Percentiles rank a stretch among this genome's conserved stretches.
Conservation (phyloP, 2,113 vertebrate species). For the Felis catus region DNA sequence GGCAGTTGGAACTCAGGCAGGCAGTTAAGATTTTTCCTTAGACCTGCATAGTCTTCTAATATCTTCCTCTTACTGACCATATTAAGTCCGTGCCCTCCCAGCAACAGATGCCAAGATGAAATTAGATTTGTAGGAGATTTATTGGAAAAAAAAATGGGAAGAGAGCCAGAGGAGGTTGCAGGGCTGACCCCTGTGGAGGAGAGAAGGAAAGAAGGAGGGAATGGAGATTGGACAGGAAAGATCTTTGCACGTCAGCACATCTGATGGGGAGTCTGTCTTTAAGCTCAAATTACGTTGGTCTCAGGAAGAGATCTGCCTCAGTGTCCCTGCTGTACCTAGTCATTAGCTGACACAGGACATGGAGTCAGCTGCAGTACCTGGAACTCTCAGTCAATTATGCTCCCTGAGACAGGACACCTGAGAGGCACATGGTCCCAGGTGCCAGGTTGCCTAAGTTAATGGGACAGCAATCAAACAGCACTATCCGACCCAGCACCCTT, state of each 20-base stretch:
- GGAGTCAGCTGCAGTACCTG: background rate
- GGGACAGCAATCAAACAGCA: background rate
- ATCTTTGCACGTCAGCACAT: background rate
- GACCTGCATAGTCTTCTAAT: background rate
- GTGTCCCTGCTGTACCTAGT: background rate
- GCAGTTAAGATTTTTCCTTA: background rate
- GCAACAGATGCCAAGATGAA: background rate
- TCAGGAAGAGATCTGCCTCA: background rate
- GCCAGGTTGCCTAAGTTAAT: background rate
- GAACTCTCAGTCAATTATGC: background rate
- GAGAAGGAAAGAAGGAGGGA: background rate
- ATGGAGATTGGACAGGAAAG: background rate
- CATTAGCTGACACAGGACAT: background rate
- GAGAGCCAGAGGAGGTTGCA: background rate
- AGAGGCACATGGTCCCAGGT: background rate
- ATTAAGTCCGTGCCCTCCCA: background rate
- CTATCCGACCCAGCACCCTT: background rate
- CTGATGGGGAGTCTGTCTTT: background rate
- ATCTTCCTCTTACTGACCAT: background rate
- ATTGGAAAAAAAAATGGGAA: background rate
- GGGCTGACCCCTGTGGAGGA: background rate
- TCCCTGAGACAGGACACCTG: background rate
- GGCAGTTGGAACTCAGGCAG: background rate
- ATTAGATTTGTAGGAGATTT: background rate
- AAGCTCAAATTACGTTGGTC: background rate